Base-by-base conservation (phyloP, 2,797 vertebrate species). In the Sebastes taczanowskii region DNA sequence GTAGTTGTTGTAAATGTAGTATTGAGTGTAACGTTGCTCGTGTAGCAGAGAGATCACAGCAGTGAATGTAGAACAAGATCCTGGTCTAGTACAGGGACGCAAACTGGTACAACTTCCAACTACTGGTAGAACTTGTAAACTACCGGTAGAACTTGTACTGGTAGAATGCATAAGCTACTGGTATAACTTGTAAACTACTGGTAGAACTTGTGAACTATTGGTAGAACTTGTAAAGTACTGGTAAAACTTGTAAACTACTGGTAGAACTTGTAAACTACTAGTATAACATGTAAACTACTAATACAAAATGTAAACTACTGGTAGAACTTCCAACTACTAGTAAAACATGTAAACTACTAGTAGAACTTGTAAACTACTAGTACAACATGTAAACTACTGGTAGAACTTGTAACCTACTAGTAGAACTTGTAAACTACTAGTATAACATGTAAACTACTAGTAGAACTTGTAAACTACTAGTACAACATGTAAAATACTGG, bases 291-390 rank as follows among this genome's bases (percentile, higher is more conserved):
- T 55, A 23, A 13, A 0, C 20, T n/a, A n/a, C 20, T 4, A 1
- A 5, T 23, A 23, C 0, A 55, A 23, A 10, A 10, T 11, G 11
- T 55, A 23, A 13, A 0, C 20, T n/a, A n/a, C 20, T 4, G 1
- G 16, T 42, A 13, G 0, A 56, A 14, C 53, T 7, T n/a, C n/a
- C n/a, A 25, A 25, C 10, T 22, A 56, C 53, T 6, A 0, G 53
- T 25, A 56, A 0, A 25, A 25, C 22, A 4, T 3, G 55, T 25
- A 56, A 16, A 0, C 5, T 56, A 55, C 53, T 13, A 1, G 53
- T 56, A 23, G 2, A 56, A 25, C 22, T 13, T 1, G 11, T 23
- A 55, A 14, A 2, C 0, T 55, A 55, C 5, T 11, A 1, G 5
- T 55, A 23, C 0, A 55, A 23, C n/a, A 1, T 1, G 22, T 23